Evolutionary conservation across 2,113 vertebrate species (phyloP).

Genomic region (Rhinogobius similis): DNA sequence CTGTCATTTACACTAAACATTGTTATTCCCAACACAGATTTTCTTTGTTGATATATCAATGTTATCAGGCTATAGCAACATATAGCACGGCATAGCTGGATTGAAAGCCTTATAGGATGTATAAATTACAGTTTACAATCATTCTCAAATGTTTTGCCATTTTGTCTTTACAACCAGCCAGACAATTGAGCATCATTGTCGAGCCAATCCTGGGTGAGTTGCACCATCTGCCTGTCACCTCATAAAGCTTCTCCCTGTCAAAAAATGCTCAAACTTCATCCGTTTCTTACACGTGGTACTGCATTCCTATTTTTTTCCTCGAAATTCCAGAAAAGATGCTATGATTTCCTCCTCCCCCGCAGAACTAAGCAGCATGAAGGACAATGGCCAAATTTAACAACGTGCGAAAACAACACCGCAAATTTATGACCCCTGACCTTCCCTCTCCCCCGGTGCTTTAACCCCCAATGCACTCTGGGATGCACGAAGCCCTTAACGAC

Average conservation of each 20-base stretch:
- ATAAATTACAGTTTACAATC: background rate
- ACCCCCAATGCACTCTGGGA: conserved; percentile 41
- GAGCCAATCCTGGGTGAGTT: background rate
- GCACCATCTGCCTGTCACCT: background rate
- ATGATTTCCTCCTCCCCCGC: conserved; percentile 7
- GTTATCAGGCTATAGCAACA: too few relatives aligned
- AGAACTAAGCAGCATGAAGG: conserved; percentile 50
- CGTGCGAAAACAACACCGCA: conserved; percentile 63
- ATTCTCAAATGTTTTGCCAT: background rate
- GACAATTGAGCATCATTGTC: background rate
- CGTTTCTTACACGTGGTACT: conserved; percentile 25
- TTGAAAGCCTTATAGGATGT: background rate
- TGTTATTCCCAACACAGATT: too few relatives aligned
- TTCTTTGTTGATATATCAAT: too few relatives aligned
- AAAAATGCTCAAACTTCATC: background rate
- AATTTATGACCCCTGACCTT: conserved; percentile 70
- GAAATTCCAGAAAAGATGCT: background rate
- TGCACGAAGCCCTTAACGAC: conserved; percentile 63
- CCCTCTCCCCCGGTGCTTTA: conserved; percentile 28
- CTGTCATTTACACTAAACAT: too few relatives aligned
- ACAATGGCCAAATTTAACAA: conserved; percentile 54
- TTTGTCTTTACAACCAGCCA: background rate
- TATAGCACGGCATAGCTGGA: background rate
- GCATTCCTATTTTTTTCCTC: conserved; percentile 15
- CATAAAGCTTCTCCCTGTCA: background rate